phyloP scores from a whole-genome alignment of 2,113 vertebrate species.

The Oxyura jamaicensis region DNA sequence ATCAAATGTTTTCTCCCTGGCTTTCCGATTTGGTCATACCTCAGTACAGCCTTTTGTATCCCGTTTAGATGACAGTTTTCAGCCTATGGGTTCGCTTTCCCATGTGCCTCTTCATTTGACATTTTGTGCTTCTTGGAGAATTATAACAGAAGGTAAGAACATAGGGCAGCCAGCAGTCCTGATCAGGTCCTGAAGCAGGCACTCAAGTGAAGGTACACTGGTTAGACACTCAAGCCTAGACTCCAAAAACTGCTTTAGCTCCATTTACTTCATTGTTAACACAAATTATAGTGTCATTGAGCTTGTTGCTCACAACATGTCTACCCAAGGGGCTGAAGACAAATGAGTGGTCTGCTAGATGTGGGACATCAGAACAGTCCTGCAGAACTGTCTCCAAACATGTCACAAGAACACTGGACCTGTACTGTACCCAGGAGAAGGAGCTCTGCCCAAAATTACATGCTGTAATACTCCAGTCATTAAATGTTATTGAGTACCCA shows the following conservation, averaged over 20 bases:
- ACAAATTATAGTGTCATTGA: not conserved
- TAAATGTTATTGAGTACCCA: not conserved
- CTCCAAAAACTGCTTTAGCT: not conserved
- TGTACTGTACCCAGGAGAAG: not conserved
- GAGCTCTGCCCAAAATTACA: not conserved
- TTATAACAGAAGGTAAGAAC: constrained; percentile 80
- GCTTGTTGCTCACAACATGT: not conserved
- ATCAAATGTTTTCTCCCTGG: constrained; percentile 84
- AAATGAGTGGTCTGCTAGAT: not conserved
- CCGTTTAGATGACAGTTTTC: constrained; percentile 74
- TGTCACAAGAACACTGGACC: not conserved
- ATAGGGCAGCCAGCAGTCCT: not conserved
- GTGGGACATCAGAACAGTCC: not conserved
- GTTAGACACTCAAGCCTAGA: not conserved
- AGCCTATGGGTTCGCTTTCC: constrained; percentile 61
- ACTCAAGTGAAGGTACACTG: not conserved
- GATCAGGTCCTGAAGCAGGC: not conserved
- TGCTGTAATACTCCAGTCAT: not conserved
- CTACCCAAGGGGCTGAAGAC: not conserved
- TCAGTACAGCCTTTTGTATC: constrained; percentile 78
- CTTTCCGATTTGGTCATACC: constrained; percentile 84
- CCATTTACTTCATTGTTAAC: not conserved
- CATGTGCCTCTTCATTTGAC: constrained; percentile 75
- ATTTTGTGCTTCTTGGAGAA: constrained; percentile 84
- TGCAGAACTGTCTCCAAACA: not conserved